Conservation (phyloP, 2,113 vertebrate genomes). For the Panurus biarmicus region DNA sequence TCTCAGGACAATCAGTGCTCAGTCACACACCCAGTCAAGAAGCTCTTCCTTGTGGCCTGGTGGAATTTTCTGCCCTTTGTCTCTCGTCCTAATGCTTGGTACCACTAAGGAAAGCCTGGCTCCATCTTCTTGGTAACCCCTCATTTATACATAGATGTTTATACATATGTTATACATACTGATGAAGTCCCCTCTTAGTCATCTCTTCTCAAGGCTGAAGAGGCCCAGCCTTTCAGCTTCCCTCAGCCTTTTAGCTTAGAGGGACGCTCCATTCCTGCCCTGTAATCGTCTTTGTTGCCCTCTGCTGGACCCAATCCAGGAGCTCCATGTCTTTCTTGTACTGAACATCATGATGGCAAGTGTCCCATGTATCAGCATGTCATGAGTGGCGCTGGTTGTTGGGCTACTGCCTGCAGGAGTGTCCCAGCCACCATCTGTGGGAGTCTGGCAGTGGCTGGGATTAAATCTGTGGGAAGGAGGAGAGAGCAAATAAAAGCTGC, state of each 20-base stretch:
- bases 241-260: neutral
- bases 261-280: neutral
- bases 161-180: too few relatives aligned
- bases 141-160: neutral
- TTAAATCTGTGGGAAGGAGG: too few relatives aligned
- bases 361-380: neutral
- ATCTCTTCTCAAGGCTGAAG: neutral
- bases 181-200: neutral
- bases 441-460: neutral
- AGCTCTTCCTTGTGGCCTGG: neutral
- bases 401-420: neutral
- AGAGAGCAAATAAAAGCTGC: neutral
- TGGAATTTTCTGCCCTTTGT: neutral
- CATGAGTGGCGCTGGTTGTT: neutral
- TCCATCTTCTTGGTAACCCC: neutral
- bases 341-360: neutral
- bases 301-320: neutral
- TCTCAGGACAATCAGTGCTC: rapidly evolving
- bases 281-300: neutral
- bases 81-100: neutral
- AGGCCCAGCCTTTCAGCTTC: neutral
- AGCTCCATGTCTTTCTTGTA: neutral
- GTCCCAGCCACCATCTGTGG: neutral
- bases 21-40: too few relatives aligned
- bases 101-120: neutral